Conservation (phyloP, 2,888 invertebrate species). For the Steinernema scapterisci region DNA sequence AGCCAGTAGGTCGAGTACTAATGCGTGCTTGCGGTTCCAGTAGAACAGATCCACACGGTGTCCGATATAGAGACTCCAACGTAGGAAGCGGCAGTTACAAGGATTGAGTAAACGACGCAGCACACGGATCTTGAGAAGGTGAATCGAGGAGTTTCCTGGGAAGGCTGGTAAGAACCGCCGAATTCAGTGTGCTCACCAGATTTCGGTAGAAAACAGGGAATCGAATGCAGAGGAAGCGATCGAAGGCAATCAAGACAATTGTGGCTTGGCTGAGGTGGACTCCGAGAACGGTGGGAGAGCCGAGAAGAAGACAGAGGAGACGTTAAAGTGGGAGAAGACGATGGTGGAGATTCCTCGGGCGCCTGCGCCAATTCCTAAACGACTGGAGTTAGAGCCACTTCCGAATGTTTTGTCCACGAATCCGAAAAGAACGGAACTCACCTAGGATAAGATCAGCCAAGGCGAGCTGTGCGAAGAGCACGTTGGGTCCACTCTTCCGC, state of each 20-base stretch:
- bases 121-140: background rate
- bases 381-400: too few species aligned
- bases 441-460: background rate
- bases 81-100: background rate
- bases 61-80: background rate
- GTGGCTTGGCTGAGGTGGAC: constrained; percentile 1
- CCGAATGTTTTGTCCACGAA: too few species aligned
- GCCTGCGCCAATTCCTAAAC: constrained; percentile 7
- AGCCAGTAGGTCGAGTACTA: background rate
- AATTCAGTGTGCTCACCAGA: background rate
- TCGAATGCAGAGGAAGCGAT: constrained; percentile 7
- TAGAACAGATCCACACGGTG: background rate
- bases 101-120: constrained; percentile 1
- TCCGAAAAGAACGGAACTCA: too few species aligned
- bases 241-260: background rate
- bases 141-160: background rate
- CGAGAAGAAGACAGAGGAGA: background rate
- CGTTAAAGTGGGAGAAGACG: background rate
- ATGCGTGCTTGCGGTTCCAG: background rate
- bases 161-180: background rate
- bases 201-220: constrained; percentile 16
- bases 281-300: constrained; percentile 6
- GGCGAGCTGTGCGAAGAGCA: background rate
- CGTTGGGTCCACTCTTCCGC: background rate
- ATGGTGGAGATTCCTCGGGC: background rate